phyloP scores from a whole-genome alignment of 2,888 invertebrate species.

The Scaptomyza tumidula region DNA sequence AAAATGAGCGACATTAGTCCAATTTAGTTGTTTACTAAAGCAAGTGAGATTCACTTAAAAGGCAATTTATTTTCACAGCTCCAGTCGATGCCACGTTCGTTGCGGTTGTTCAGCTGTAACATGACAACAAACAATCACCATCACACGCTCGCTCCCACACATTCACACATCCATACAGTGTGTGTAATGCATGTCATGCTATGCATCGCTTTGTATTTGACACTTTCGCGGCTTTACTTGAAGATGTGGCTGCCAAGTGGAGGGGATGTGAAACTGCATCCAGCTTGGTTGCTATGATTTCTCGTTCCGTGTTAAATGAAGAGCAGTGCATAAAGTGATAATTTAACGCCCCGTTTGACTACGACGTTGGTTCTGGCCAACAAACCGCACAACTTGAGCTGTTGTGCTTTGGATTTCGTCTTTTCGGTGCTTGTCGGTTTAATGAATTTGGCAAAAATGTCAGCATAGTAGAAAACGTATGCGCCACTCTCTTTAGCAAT shows the following conservation, averaged over 20 bases:
- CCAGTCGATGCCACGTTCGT: conserved; percentile 76
- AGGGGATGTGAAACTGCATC: conserved; percentile 41
- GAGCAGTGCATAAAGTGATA: conserved; percentile 63
- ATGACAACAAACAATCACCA: conserved; percentile 76
- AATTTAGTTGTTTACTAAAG: conserved; percentile 81
- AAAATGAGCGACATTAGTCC: conserved; percentile 81
- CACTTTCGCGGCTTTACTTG: conserved; percentile 67
- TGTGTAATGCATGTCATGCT: conserved; percentile 3
- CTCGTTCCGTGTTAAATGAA: conserved; percentile 48
- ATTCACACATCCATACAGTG: conserved; percentile 1
- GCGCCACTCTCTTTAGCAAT: conserved; percentile 35
- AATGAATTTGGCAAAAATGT: conserved; percentile 49
- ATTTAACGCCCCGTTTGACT: conserved; percentile 72
- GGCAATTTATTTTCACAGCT: conserved; percentile 84
- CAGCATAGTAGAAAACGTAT: conserved; percentile 42
- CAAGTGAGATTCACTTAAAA: conserved; percentile 83
- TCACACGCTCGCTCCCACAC: conserved; percentile 8
- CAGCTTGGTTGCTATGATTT: conserved; percentile 7
- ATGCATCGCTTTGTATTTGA: conserved; percentile 75
- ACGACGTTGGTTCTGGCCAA: conserved; percentile 43
- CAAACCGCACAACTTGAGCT: conserved; percentile 35
- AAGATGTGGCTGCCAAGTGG: conserved; percentile 35
- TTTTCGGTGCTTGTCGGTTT: conserved; percentile 38
- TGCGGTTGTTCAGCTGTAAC: conserved; percentile 82
- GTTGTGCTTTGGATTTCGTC: conserved; percentile 4